Base-by-base conservation (phyloP, 2,888 invertebrate genomes). In the Heliconius hortense region DNA sequence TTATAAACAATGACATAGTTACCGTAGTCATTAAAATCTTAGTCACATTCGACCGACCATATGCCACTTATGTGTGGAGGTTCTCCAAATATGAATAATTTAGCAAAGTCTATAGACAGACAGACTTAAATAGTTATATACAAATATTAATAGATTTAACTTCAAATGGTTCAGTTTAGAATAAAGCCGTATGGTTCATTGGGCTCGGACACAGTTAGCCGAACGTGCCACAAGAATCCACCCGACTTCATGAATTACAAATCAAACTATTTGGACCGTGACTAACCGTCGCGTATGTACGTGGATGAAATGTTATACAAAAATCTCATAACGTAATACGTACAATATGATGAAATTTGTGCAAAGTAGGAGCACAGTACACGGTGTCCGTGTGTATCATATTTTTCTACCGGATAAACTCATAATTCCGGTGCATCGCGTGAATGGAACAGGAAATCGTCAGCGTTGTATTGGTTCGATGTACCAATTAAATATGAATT, bases 401-500 rank as follows among this genome's bases (percentile, higher is more conserved):
- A 66, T 74, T 72, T 73, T 64, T 72, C n/a, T 48, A 56, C 71
- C 53, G 73, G 72, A 72, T 62, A 43, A 77, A 78, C 7, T 56
- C 79, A 73, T 64, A 76, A 79, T 80, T 81, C 80, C 80, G 80
- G 77, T 72, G 79, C 79, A 80, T 82, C 81, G 81, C 87, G 83
- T 84, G 84, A 82, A 85, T 84, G 84, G 88, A 90, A 91, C 91
- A 90, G 89, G 91, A 91, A 91, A 91, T 90, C 87, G 85, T 84
- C 83, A 79, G 76, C 31, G n/a, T 13, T 70, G 56, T 59, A 39
- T 71, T 69, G 70, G 76, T 56, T 60, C 60, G 11, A 31, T 18
- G 39, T 60, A 73, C 53, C 64, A 43, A 63, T 71, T 71, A 39
- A 43, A 56, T n/a, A 31, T 5, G 56, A 24, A 56, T 69, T 31